Evolutionary conservation across 2,113 vertebrate genomes (phyloP), one percentile per base, ranked within the genome.

Genomic region (Chaetops frenatus): DNA sequence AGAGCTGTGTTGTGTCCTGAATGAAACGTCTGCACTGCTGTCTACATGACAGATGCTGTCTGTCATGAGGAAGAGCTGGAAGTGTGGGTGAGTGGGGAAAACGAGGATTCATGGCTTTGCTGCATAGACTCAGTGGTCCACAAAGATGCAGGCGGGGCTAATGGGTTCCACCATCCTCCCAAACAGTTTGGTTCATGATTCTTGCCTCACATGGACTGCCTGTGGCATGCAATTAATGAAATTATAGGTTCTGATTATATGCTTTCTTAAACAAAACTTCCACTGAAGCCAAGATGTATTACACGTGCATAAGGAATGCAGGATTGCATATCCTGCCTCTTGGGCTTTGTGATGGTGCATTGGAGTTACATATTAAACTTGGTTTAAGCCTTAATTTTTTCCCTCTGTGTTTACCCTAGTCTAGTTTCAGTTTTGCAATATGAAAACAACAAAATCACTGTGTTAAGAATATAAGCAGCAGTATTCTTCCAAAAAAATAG

Each of bases 371-470:
- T 90, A 91, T 94, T 95, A 94, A 91, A 86, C 38, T 88, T 1
- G 3, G 54, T 95, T 93, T 88, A 91, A 95, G 87, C 88, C 90
- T 95, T 94, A 90, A 86, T 95, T 95, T 95, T 95, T 92, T 62
- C 79, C 92, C 67, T 81, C 91, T 95, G 78, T 95, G 92, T 96
- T 96, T 94, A 91, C 94, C 65, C 58, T 51, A 64, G 85, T 61
- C 85, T 81, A 92, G 95, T 95, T 96, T 95, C 95, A 94, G 85
- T 95, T 96, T 96, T 96, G 91, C 94, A 97, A 96, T 77, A 91
- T 10, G 74, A 95, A 93, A 92, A 91, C 91, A 91, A 90, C 66
- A 94, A 95, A 94, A 95, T 91, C 93, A 64, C 56, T 91, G 50
- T 62, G 58, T 85, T 85, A 91, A 88, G 82, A 88, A 77, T 51